Evolutionary conservation across 1,140 invertebrate species (phyloP).

Genomic region (Hirudo medicinalis): DNA sequence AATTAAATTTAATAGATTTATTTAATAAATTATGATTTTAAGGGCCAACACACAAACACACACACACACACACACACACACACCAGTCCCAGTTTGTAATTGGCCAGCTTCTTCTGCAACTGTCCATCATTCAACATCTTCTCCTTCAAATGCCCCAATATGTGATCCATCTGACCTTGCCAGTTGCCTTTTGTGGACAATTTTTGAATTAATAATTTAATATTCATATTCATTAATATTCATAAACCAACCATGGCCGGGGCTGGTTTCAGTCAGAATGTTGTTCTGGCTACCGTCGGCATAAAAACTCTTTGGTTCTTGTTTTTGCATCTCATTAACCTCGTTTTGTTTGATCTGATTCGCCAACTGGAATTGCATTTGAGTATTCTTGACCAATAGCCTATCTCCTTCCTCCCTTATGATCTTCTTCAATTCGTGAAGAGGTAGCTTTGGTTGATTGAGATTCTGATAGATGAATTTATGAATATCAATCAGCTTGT

Average conservation of each 20-base stretch:
- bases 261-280: background rate
- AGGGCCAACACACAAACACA: too few relatives aligned
- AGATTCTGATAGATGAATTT: constrained; percentile 27
- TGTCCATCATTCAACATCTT: constrained; percentile 9
- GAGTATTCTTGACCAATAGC: constrained; percentile 21
- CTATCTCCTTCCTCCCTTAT: constrained; percentile 26
- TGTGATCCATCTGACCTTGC: constrained; percentile 22
- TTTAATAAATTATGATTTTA: too few relatives aligned
- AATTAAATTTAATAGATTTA: too few relatives aligned
- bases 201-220: background rate
- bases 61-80: background rate
- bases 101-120: constrained; percentile 15
- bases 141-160: constrained; percentile 20
- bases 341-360: background rate
- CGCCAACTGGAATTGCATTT: background rate
- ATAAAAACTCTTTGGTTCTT: background rate
- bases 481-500: background rate
- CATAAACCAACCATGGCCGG: background rate
- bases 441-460: constrained; percentile 28
- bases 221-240: background rate
- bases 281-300: background rate
- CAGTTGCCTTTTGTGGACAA: constrained; percentile 18
- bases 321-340: background rate
- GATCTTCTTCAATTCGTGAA: constrained; percentile 32
- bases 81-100: constrained; percentile 21